These are phyloP conservation scores for Mylabris sibirica DNA, from an alignment of 2,888 invertebrate species.

Conservation along the genomic window DNA sequence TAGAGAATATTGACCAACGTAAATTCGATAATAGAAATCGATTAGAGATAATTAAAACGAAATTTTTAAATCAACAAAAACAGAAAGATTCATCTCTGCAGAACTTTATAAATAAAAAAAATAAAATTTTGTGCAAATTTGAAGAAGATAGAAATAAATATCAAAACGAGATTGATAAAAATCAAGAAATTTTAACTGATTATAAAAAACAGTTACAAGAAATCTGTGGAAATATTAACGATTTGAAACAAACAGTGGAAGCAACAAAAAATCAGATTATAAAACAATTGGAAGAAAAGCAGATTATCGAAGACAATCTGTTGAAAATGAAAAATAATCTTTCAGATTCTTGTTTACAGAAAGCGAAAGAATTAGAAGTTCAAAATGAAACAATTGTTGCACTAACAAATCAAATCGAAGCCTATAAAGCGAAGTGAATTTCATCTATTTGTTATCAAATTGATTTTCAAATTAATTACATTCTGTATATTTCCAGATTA, in stretches of 20 bases:
- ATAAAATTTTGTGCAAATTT: not conserved
- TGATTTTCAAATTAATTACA: not conserved
- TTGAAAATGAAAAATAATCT: not conserved
- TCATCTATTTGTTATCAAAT: not conserved
- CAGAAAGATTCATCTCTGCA: not conserved
- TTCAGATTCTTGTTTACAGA: not conserved
- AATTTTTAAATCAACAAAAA: not conserved
- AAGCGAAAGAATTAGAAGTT: not conserved
- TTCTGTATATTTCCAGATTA: not conserved
- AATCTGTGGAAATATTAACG: constrained; percentile 39
- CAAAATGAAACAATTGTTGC: not conserved
- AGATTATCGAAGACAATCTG: not conserved
- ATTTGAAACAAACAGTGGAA: not conserved
- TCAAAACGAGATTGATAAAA: not conserved
- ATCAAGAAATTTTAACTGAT: constrained; percentile 65
- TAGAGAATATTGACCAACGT: not conserved
- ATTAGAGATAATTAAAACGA: not conserved
- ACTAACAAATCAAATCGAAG: not conserved
- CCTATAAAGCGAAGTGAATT: not conserved
- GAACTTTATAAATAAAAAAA: not conserved
- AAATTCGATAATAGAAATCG: not conserved
- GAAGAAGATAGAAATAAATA: not conserved
- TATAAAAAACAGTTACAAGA: constrained; percentile 68
- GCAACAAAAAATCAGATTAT: not conserved
- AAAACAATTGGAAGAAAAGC: not conserved